phyloP scores from a whole-genome alignment of 2,888 invertebrate genomes.

The Syritta pipiens region DNA sequence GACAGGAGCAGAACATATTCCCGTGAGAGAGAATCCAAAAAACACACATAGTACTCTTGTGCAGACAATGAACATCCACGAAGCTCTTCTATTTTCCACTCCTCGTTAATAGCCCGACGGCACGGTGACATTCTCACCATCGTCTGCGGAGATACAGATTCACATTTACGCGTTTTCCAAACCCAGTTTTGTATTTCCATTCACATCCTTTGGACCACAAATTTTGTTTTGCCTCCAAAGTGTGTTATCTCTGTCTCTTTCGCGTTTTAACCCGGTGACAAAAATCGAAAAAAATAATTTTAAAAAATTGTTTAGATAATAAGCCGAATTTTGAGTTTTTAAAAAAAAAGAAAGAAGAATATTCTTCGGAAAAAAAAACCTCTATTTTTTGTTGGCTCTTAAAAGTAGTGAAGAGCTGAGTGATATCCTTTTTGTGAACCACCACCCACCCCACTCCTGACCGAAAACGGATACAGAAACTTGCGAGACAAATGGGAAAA shows the following conservation, averaged over 20 bases:
- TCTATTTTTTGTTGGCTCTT: neutral
- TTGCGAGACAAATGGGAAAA: slow-evolving; percentile 47
- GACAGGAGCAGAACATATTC: slow-evolving; percentile 29
- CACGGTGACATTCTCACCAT: slow-evolving; percentile 55
- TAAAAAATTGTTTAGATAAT: neutral
- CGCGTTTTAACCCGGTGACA: slow-evolving; percentile 29
- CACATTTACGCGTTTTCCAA: slow-evolving; percentile 64
- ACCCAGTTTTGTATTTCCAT: slow-evolving; percentile 62
- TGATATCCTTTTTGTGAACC: slow-evolving; percentile 52
- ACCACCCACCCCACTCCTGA: slow-evolving; percentile 47
- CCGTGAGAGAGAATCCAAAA: slow-evolving; percentile 42
- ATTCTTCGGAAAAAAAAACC: neutral
- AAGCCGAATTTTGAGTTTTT: neutral
- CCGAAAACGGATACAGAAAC: slow-evolving; percentile 67
- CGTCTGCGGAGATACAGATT: slow-evolving; percentile 52
- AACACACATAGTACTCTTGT: slow-evolving; percentile 19
- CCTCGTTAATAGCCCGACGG: slow-evolving; percentile 33
- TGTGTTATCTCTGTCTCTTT: neutral
- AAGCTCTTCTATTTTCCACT: slow-evolving; percentile 38
- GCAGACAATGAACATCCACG: slow-evolving; percentile 42
- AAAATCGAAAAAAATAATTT: slow-evolving; percentile 1
- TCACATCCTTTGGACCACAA: slow-evolving; percentile 52
- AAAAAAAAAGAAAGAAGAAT: slow-evolving; percentile 1
- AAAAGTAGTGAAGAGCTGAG: neutral
- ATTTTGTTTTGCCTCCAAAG: slow-evolving; percentile 35